phyloP scores from a whole-genome alignment of 2,888 invertebrate species.

The Spilarctia lutea region DNA sequence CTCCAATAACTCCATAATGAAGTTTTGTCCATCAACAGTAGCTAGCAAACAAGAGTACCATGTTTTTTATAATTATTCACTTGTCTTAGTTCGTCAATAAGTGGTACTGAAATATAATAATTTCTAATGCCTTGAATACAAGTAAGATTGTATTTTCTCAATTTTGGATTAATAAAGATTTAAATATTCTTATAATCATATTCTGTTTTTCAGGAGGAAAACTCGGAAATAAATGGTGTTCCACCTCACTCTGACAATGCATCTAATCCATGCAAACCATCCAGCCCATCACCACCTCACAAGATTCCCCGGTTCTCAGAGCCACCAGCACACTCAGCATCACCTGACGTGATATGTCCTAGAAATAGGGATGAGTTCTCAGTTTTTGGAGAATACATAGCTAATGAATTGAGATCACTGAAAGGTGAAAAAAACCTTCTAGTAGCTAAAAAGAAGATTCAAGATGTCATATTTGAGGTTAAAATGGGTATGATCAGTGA shows the following conservation, averaged over 20 bases:
- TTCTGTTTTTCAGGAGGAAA: slow-evolving; percentile 68
- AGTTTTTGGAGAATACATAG: slow-evolving; percentile 87
- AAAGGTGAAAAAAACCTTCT: slow-evolving; percentile 85
- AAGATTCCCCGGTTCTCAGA: slow-evolving; percentile 67
- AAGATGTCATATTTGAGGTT: slow-evolving; percentile 87
- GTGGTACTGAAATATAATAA: too few species aligned
- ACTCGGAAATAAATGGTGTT: slow-evolving; percentile 57
- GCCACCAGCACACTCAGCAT: slow-evolving; percentile 47
- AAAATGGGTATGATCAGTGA: slow-evolving; percentile 86
- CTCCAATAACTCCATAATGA: background rate
- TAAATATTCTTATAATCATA: background rate
- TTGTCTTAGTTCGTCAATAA: too few species aligned
- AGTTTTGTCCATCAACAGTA: background rate
- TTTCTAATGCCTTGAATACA: too few species aligned
- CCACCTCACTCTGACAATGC: slow-evolving; percentile 60
- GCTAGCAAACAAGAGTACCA: background rate
- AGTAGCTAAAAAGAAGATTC: slow-evolving; percentile 87
- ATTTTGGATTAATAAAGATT: too few species aligned
- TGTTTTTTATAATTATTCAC: background rate
- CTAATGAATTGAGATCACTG: slow-evolving; percentile 86
- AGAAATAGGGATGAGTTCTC: slow-evolving; percentile 83
- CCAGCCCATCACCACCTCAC: slow-evolving; percentile 64
- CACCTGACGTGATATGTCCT: slow-evolving; percentile 63
- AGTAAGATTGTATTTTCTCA: too few species aligned
- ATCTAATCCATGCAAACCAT: slow-evolving; percentile 64